Base-by-base conservation (phyloP, 2,888 invertebrate genomes). In the Cephonodes hylas region DNA sequence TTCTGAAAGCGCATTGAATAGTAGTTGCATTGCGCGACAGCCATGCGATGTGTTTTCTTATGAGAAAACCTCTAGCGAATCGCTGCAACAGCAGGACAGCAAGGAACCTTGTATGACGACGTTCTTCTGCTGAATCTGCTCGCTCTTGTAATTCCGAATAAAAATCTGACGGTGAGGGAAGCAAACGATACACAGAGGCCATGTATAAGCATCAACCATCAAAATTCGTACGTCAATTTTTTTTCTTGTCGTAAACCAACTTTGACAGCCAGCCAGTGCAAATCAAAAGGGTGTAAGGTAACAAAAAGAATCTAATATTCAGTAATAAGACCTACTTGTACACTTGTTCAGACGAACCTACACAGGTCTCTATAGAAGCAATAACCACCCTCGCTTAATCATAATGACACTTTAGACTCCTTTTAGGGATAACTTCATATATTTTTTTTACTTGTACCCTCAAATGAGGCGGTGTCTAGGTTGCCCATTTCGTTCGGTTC, bases 1-100 rank as follows among this genome's bases (percentile, higher is more conserved):
- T 59, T 71, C 90, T 85, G 63, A 84, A 90, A 0, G 89, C 89
- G 53, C 88, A 86, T 66, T 92, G 92, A 68, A 92, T 91, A 13
- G 68, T 86, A 1, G 64, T 81, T 2, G 91, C 91, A 59, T 91
- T 88, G 56, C 76, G 70, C 4, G 86, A 76, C 34, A 92, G 70
- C 88, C 87, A 86, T 1, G 81, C 81, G 10, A 92, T 64, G 63
- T 91, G 85, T 63, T 86, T 88, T 48, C 88, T 80, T 23, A 89
- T 87, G 59, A 90, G 70, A 64, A 86, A 81, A 0, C 87, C 89
- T 59, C 92, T 80, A 20, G 77, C 70, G 70, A 86, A 75, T 7
- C 86, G 84, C 56, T 88, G 88, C 31, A 92, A 71, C 0, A 86
- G 63, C 56, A 88, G 64, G 0, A 83, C 84, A 8, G 92, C 89